Conservation (phyloP, 2,888 invertebrate genomes). For the Pasiphila rectangulata region DNA sequence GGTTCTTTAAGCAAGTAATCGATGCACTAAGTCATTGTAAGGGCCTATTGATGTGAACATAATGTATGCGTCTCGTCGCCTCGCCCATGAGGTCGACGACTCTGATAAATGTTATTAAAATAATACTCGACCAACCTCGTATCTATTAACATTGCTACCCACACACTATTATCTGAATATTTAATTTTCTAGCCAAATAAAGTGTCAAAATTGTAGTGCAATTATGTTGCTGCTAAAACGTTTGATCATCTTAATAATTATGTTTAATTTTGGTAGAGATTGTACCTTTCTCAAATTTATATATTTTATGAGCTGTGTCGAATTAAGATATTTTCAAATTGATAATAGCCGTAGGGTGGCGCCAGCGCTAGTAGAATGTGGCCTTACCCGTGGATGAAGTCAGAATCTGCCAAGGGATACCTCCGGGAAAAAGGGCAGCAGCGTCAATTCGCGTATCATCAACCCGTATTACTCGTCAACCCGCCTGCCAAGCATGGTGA, state of each 20-base stretch:
- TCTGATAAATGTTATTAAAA: conserved; percentile 66
- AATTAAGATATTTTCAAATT: no score
- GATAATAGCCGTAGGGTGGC: no score
- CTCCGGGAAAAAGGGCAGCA: no score
- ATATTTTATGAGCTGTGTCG: no score
- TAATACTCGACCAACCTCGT: conserved; percentile 40
- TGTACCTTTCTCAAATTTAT: no score
- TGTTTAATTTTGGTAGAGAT: neutral
- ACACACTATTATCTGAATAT: conserved; percentile 28
- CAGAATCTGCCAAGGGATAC: no score
- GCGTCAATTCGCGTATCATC: no score
- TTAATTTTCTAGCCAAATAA: conserved; percentile 26
- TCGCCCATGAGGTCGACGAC: conserved; percentile 67
- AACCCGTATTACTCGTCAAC: no score
- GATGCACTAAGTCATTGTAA: conserved; percentile 9
- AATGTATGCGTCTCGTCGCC: conserved; percentile 41
- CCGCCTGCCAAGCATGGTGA: no score
- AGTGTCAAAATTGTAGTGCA: conserved; percentile 26
- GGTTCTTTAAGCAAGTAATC: conserved; percentile 11
- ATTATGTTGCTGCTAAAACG: conserved; percentile 11
- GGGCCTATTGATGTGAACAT: conserved; percentile 19
- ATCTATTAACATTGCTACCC: conserved; percentile 38
- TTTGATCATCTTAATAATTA: neutral
- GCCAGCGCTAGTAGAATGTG: no score
- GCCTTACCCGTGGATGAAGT: no score